Evolutionary conservation across 2,797 vertebrate species (phyloP), one percentile per base, ranked within the genome.

Genomic region (Danio albolineatus): DNA sequence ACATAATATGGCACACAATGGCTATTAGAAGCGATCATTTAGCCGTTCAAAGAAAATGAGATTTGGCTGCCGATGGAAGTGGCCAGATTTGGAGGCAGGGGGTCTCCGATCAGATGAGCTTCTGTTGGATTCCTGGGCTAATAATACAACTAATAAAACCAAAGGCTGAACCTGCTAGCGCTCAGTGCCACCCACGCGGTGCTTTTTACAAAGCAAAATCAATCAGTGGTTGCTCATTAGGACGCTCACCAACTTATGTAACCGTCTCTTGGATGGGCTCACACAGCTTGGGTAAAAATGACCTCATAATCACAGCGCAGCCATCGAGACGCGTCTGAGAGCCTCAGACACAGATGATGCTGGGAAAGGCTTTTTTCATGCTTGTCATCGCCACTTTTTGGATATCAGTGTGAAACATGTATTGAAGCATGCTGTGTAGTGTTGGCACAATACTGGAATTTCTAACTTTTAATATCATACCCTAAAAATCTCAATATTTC

Each of bases 141-240:
- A 86, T 87, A 87, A 87, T 86, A 84, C 82, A 82, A 85, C 82
- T 85, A 86, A 86, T 87, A 82, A 87, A 83, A 82, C 53, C 72
- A 56, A 80, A 48, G 82, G 56, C 82, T 78, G 78, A 79, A 79
- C 83, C 81, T 72, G 75, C 73, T 73, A 62, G 64, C n/a, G 73
- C 87, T 81, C 76, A 28, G 84, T 77, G 80, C 73, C 86, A 88
- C 82, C 87, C 89, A 88, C 85, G 83, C 82, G 41, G 71, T 78
- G 74, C 83, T 76, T 87, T 85, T 79, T 81, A 87, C 89, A 70
- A 89, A 86, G 85, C 91, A 86, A 92, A 94, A 90, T 94, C 93
- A 92, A 93, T 94, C 94, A 94, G 90, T 93, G 92, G 90, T 92
- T 90, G 92, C 92, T 94, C 93, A 94, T 95, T 95, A 94, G 91